Conservation (phyloP, 2,888 invertebrate species). For the Macaria liturata region DNA sequence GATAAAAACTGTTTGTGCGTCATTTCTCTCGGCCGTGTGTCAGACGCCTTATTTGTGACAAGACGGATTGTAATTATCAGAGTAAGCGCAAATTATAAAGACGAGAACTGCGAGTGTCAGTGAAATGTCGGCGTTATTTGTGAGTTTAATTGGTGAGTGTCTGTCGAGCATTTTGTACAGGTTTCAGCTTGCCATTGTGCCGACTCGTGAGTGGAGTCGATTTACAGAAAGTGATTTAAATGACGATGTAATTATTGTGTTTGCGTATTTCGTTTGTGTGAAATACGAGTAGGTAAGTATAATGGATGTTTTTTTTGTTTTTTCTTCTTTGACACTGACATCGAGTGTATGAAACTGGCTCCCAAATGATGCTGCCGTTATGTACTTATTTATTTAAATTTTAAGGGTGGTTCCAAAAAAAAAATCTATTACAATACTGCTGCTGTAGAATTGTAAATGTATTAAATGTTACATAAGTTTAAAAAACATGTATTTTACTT, state of each 20-base stretch:
- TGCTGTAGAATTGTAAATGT: too few species aligned
- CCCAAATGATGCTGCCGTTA: too few species aligned
- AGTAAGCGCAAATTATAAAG: slow-evolving; percentile 50
- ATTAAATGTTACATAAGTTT: too few species aligned
- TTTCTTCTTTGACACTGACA: too few species aligned
- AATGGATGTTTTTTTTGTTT: too few species aligned
- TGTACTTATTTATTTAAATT: too few species aligned
- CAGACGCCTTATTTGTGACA: slow-evolving; percentile 48
- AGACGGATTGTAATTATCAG: slow-evolving; percentile 47
- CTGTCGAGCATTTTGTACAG: slow-evolving; percentile 29
- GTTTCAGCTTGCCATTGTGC: slow-evolving; percentile 9
- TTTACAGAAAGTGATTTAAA: neutral
- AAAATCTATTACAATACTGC: too few species aligned
- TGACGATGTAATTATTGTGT: neutral
- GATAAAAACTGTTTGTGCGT: too few species aligned
- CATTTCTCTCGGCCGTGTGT: slow-evolving; percentile 39
- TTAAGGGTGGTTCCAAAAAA: too few species aligned
- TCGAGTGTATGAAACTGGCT: too few species aligned
- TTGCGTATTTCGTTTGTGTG: neutral
- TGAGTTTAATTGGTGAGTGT: slow-evolving; percentile 56
- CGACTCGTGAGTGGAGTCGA: slow-evolving; percentile 4
- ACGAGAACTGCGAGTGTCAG: slow-evolving; percentile 32
- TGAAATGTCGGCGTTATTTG: slow-evolving; percentile 49
- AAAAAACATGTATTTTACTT: too few species aligned
- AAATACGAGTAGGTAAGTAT: too few species aligned